Evolutionary conservation across 2,113 vertebrate genomes (phyloP).

Genomic region (Protomyctophum bolini): DNA sequence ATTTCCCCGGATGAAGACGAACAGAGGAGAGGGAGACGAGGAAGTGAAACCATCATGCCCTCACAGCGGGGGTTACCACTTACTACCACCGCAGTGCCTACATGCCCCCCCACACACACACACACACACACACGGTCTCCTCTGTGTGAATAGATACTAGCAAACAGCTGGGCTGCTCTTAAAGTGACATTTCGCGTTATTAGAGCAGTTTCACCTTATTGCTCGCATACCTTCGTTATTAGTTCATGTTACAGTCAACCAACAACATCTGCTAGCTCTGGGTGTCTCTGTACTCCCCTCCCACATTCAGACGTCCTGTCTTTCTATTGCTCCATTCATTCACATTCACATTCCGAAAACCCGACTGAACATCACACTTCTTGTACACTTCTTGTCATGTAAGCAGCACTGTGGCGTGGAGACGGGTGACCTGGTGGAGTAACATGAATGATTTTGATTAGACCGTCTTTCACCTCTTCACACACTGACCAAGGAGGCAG

Average conservation of each 20-base stretch:
- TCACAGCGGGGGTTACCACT: slow-evolving; percentile 40
- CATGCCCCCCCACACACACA: not conserved
- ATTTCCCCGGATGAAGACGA: slow-evolving; percentile 84
- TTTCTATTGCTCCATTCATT: not conserved
- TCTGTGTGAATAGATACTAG: slow-evolving; percentile 10
- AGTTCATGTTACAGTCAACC: not conserved
- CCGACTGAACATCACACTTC: too few relatives aligned
- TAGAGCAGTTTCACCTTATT: too few relatives aligned
- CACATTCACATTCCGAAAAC: too few relatives aligned
- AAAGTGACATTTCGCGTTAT: too few relatives aligned
- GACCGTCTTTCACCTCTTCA: too few relatives aligned
- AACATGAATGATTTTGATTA: too few relatives aligned
- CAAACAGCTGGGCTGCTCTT: slow-evolving; percentile 6
- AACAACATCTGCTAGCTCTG: not conserved
- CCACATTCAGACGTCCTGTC: not conserved
- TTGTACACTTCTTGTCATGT: too few relatives aligned
- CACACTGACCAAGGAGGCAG: too few relatives aligned
- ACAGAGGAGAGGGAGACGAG: slow-evolving; percentile 46
- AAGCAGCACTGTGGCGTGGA: too few relatives aligned
- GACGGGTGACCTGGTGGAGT: too few relatives aligned
- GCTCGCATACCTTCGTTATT: not conserved
- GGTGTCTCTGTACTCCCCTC: too few relatives aligned
- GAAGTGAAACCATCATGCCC: slow-evolving; percentile 42
- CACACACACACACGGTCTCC: not conserved
- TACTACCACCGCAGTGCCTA: slow-evolving; percentile 35